phyloP scores from a whole-genome alignment of 2,113 vertebrate species.

The Hippocampus mohnikei region DNA sequence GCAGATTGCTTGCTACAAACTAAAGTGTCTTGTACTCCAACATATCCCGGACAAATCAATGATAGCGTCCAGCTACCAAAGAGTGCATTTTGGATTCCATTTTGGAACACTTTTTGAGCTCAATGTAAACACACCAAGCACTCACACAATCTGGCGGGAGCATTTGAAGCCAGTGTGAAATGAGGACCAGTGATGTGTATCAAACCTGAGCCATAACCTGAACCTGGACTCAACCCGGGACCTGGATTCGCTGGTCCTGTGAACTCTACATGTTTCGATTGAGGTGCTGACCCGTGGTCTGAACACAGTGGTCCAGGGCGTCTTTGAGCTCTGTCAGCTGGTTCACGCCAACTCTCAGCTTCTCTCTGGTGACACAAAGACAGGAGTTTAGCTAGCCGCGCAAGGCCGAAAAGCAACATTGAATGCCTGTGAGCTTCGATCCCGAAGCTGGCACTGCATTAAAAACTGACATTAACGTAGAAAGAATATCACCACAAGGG shows the following conservation, averaged over 20 bases:
- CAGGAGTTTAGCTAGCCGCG: too few relatives aligned
- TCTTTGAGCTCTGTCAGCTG: constrained; percentile 78
- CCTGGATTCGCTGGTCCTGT: constrained; percentile 1
- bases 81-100: background rate
- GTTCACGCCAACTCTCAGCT: constrained; percentile 74
- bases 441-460: too few relatives aligned
- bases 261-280: constrained; percentile 61
- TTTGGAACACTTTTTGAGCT: background rate
- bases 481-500: too few relatives aligned
- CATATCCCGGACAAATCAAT: background rate
- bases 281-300: constrained; percentile 43
- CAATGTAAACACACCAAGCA: background rate
- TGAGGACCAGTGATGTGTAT: background rate
- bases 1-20: background rate
- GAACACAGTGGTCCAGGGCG: constrained; percentile 74
- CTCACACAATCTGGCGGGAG: too few relatives aligned
- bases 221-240: background rate
- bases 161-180: background rate
- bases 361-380: constrained; percentile 69
- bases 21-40: background rate
- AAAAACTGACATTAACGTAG: too few relatives aligned
- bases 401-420: too few relatives aligned
- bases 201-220: background rate
- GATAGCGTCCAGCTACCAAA: background rate
- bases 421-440: too few relatives aligned